These are phyloP conservation scores for Rhinoptilus africanus DNA, from an alignment of 2,113 vertebrate genomes.

Conservation along the genomic window DNA sequence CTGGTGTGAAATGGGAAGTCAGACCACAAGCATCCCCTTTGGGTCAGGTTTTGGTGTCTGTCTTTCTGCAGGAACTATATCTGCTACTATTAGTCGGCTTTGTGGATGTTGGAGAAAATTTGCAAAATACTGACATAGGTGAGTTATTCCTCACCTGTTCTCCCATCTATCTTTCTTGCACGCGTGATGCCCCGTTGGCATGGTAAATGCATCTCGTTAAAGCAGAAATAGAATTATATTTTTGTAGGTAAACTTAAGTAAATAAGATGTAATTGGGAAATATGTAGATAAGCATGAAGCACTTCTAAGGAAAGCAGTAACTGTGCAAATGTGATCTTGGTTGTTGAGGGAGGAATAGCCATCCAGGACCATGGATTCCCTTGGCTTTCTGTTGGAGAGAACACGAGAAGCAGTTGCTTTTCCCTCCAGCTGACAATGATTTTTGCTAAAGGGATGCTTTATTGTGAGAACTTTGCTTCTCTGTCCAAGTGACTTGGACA, in stretches of 20 bases:
- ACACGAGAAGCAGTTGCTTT: not conserved
- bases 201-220: not conserved
- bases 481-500: not conserved
- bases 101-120: not conserved
- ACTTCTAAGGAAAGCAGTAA: not conserved
- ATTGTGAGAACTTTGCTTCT: not conserved
- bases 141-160: not conserved
- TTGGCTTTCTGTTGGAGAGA: not conserved
- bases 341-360: not conserved
- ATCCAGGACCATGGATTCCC: not conserved
- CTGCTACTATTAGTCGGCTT: not conserved
- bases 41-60: not conserved
- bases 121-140: not conserved
- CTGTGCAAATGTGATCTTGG: accelerated
- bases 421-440: not conserved
- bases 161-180: not conserved
- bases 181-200: accelerated
- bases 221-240: not conserved
- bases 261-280: not conserved
- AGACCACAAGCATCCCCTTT: not conserved
- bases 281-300: accelerated
- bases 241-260: not conserved
- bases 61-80: not conserved
- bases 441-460: not conserved
- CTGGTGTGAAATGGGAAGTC: not conserved